Evolutionary conservation across 2,888 invertebrate species (phyloP), one percentile per base, ranked within the genome.

Genomic region (Athalia circularis): DNA sequence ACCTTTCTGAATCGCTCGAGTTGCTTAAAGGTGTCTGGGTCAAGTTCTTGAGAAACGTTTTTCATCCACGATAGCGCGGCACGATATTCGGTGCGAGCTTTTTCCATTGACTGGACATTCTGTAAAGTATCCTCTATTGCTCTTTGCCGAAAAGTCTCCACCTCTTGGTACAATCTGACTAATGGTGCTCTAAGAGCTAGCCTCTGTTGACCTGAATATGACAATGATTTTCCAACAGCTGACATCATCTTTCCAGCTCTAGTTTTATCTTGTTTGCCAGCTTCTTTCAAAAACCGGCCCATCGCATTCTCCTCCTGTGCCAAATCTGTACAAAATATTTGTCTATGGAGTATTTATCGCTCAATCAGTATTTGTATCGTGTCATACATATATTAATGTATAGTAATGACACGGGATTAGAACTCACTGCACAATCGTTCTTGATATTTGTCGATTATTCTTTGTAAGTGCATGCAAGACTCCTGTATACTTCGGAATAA

Each of bases 61-160:
- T 99, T 99, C 99, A 99, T 99, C 99, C 99, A 99, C 84, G 95
- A 95, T n/a, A 97, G 91, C 0, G 96, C 96, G 0, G 96, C 99
- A 76, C 99, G 93, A 90, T 99, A 99, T 87, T 99, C 98, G 5
- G 97, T 98, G 80, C 99, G 93, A 4, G 96, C 94, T 88, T 96
- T 96, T 90, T 99, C 99, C 98, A 99, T 99, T 70, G 95, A 95
- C 74, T 96, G 94, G 4, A 99, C 95, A 0, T 99, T 99, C 77
- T 94, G 93, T 77, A 96, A 92, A 79, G 98, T 99, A 90, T 99
- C 99, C 76, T 95, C 95, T 5, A 99, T 96, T 0, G 99, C 99
- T 80, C 98, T 94, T 82, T 95, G 95, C 84, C 97, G 93, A 91
- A 99, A 99, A 11, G 99, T 99, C 90, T 99, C 99, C n/a, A 99